Evolutionary conservation across 1,140 invertebrate genomes (phyloP).

Genomic region (Pseudomyrmex pallidus): DNA sequence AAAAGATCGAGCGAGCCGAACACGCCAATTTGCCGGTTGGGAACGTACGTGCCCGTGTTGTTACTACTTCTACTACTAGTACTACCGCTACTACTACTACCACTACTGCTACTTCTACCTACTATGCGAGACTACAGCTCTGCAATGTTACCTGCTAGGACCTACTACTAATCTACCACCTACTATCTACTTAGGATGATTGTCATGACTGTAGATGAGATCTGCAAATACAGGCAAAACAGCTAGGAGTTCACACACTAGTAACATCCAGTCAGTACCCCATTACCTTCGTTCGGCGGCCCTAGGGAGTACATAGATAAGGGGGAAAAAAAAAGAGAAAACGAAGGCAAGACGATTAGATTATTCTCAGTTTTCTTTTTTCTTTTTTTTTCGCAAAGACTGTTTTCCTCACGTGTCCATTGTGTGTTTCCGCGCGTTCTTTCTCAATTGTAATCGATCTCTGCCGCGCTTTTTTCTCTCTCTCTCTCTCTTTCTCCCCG

Average conservation of each 20-base stretch:
- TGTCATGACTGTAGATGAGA: slow-evolving; percentile 85
- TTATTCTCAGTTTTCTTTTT: slow-evolving; percentile 9
- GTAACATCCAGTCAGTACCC: slow-evolving; percentile 85
- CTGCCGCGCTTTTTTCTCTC: slow-evolving; percentile 24
- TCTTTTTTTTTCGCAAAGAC: background rate
- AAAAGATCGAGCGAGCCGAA: slow-evolving; percentile 68
- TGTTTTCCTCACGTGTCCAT: background rate
- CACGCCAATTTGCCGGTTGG: slow-evolving; percentile 62
- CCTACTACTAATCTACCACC: slow-evolving; percentile 81
- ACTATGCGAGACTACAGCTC: slow-evolving; percentile 77
- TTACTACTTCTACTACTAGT: slow-evolving; percentile 66
- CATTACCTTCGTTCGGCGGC: slow-evolving; percentile 82
- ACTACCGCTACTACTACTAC: slow-evolving; percentile 68
- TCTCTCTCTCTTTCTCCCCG: background rate
- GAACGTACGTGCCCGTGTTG: slow-evolving; percentile 59
- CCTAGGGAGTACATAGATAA: slow-evolving; percentile 86
- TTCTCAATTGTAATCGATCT: background rate
- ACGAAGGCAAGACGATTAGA: slow-evolving; percentile 67
- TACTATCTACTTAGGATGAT: slow-evolving; percentile 84
- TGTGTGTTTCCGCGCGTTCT: no score
- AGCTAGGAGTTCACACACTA: slow-evolving; percentile 83
- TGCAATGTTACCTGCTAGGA: slow-evolving; percentile 82
- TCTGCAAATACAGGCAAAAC: slow-evolving; percentile 83
- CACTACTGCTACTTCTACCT: slow-evolving; percentile 68
- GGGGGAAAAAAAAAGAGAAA: background rate